These are phyloP conservation scores for Holothuria scabra DNA, from an alignment of 53 echinoderm and acorn worm species.

Conservation along the genomic window DNA sequence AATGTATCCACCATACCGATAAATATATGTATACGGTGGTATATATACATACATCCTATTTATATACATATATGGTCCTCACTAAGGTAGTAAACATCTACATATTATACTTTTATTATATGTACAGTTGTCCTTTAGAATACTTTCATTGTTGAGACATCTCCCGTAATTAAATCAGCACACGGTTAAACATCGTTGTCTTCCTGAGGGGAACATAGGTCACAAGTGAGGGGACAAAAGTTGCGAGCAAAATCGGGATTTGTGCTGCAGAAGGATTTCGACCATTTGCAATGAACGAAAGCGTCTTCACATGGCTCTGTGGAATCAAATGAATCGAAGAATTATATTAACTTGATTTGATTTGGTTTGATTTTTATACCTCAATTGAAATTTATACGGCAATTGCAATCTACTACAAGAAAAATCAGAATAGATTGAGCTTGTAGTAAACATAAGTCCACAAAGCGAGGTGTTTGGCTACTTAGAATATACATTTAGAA, in stretches of 20 bases:
- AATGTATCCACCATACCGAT: too few species aligned
- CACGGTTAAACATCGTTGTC: background rate
- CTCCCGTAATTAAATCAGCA: background rate
- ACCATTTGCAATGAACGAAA: slow-evolving; percentile 86
- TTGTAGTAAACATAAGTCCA: too few species aligned
- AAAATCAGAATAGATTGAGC: too few species aligned
- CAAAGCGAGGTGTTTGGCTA: too few species aligned
- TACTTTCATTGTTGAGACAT: too few species aligned
- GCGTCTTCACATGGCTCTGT: slow-evolving; percentile 75
- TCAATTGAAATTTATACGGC: too few species aligned
- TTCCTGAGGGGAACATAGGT: slow-evolving; percentile 53
- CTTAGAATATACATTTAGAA: too few species aligned
- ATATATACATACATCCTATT: slow-evolving; percentile 4
- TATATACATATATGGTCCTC: slow-evolving; percentile 7
- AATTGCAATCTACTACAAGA: too few species aligned
- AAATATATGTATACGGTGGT: slow-evolving; percentile 1
- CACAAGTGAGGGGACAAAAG: slow-evolving; percentile 85
- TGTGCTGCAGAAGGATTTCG: slow-evolving; percentile 59
- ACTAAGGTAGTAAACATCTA: slow-evolving; percentile 15
- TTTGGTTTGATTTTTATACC: too few species aligned
- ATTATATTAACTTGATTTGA: background rate
- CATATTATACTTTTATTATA: slow-evolving; percentile 9
- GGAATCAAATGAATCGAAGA: background rate
- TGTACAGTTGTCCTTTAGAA: background rate
- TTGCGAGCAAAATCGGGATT: slow-evolving; percentile 86